Evolutionary conservation across 2,797 vertebrate genomes (phyloP).

Genomic region (Phrynocephalus forsythii): DNA sequence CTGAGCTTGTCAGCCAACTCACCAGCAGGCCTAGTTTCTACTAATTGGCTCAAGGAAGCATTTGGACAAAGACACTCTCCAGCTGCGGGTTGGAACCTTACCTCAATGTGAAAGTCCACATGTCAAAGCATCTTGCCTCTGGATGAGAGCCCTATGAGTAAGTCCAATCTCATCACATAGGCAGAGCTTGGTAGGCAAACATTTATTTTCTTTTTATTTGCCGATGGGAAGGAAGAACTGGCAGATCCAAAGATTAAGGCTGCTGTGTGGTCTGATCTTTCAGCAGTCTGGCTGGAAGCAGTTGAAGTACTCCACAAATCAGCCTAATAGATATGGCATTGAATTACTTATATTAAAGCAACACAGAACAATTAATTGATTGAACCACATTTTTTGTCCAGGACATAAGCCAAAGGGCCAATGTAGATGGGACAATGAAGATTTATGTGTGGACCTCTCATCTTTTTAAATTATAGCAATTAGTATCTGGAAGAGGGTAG

Average conservation of each 20-base stretch:
- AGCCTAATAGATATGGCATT: not conserved
- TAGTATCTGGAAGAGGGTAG: not conserved
- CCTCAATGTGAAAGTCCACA: not conserved
- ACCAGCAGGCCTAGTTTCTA: not conserved
- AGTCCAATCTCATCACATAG: not conserved
- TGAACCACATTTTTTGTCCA: not conserved
- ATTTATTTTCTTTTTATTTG: not conserved
- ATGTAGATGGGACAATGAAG: not conserved
- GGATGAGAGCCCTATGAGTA: not conserved
- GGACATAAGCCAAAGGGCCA: not conserved
- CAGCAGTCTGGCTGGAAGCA: not conserved
- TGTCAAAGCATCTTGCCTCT: fast-evolving
- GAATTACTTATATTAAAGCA: not conserved
- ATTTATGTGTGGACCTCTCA: not conserved
- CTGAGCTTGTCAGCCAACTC: not conserved
- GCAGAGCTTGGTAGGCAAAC: not conserved
- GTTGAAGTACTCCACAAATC: not conserved
- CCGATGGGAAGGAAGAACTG: not conserved
- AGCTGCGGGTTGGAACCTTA: not conserved
- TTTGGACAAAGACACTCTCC: constrained; percentile 5
- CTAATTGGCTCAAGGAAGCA: not conserved
- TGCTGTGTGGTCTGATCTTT: not conserved
- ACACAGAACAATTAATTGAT: not conserved
- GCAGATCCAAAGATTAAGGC: not conserved
- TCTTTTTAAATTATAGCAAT: not conserved